Base-by-base conservation (phyloP, 2,113 vertebrate genomes). In the Nothoprocta pentlandii region DNA sequence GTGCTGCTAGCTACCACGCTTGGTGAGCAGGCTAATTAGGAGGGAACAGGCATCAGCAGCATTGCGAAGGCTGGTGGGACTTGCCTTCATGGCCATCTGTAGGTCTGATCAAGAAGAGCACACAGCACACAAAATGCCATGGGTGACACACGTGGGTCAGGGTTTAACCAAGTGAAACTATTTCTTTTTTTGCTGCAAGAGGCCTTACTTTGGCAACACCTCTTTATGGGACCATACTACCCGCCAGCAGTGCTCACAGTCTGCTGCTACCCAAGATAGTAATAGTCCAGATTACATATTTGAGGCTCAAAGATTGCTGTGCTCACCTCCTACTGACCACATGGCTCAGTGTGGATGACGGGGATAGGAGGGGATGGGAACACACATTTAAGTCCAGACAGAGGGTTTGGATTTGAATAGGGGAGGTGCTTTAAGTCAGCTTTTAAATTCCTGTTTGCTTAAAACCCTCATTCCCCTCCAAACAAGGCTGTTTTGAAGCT, bases 381-480 rank as follows among this genome's bases (percentile, higher is more conserved):
- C 32, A 25, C 58, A 25, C 12, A 42, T n/a, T 21, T 49, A 14
- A 84, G 59, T 42, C 34, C 25, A 58, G 17, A 36, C 44, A 25
- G 41, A 26, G 22, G 11, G 16, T 8, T 11, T 75, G 63, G 34
- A 30, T 93, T 21, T 41, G 23, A 26, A 0, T 19, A 4, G 1
- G 6, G 9, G 8, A 63, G 3, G 53, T 63, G 41, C 19, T 63
- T 70, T 82, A 30, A 9, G 26, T 44, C 44, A 6, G 36, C 22
- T 95, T 92, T 64, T 41, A 59, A 71, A 71, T 51, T 51, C 16
- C 63, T 28, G 10, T 42, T 71, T 73, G 10, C 17, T 12, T 34
- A 17, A 81, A 74, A 8, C 3, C 7, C 19, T 80, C 3, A 3
- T 2, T 7, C 9, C 8, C 8, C 28, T 7, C 22, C 11, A 1